These are phyloP conservation scores for Zaprionus nigranus DNA, from an alignment of 1,140 invertebrate genomes.

Conservation along the genomic window DNA sequence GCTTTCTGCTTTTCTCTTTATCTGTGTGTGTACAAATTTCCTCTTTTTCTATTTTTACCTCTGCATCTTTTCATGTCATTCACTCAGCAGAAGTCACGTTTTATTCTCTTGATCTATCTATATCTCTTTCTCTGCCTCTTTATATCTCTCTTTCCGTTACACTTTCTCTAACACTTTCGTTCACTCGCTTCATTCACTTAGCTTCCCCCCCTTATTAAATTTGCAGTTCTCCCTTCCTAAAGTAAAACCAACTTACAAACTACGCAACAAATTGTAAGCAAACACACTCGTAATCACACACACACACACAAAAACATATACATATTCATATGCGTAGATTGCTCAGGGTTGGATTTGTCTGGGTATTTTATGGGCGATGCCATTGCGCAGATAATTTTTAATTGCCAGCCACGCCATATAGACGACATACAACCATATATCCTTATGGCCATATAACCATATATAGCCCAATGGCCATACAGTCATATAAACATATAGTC, in stretches of 20 bases:
- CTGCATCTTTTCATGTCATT: not conserved
- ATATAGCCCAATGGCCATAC: conserved; percentile 15
- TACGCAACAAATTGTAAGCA: not conserved
- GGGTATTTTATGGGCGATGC: conserved; percentile 71
- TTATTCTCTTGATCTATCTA: too few relatives aligned
- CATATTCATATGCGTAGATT: conserved; percentile 2
- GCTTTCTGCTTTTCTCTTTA: not conserved
- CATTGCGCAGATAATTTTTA: conserved; percentile 73
- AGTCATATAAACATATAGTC: conserved; percentile 26
- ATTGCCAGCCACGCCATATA: conserved; percentile 44
- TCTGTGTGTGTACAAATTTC: not conserved
- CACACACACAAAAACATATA: not conserved
- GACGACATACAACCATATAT: conserved; percentile 9
- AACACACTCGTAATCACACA: not conserved
- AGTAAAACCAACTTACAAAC: conserved; percentile 7
- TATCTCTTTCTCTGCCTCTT: not conserved
- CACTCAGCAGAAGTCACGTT: not conserved
- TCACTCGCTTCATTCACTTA: not conserved
- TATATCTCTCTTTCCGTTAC: not conserved
- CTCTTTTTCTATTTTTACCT: not conserved
- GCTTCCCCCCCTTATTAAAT: not conserved
- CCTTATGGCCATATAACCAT: conserved; percentile 8
- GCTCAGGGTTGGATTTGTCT: conserved; percentile 31
- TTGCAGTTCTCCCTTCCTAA: not conserved
- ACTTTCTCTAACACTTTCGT: not conserved